Conservation (phyloP, 2,113 vertebrate species). For the Brachypteracias leptosomus region DNA sequence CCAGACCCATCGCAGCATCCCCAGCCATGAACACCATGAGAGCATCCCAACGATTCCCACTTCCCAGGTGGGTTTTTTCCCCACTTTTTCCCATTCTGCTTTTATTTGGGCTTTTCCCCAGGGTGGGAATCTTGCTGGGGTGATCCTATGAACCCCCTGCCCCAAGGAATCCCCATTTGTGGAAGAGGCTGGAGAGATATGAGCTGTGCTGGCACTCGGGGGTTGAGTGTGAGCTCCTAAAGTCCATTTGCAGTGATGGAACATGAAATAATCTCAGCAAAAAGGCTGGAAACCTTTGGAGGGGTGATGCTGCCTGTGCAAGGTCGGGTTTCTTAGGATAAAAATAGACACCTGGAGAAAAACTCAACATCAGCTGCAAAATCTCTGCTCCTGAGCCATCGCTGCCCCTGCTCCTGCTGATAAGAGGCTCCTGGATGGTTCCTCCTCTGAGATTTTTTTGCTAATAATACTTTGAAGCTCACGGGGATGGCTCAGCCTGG, state of each 20-base stretch:
- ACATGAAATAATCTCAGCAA: rapidly evolving
- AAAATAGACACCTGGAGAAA: background rate
- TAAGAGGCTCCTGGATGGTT: background rate
- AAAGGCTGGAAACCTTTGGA: background rate
- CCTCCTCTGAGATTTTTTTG: background rate
- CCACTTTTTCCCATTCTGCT: background rate
- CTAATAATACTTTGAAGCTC: background rate
- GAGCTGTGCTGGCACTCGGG: background rate
- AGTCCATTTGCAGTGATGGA: background rate
- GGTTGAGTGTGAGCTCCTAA: background rate
- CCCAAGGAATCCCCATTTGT: rapidly evolving
- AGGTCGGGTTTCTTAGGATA: background rate
- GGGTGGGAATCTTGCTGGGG: background rate
- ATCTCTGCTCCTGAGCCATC: background rate
- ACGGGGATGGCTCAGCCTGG: background rate
- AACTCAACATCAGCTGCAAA: background rate
- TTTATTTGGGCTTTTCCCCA: background rate
- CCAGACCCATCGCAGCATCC: background rate
- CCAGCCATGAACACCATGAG: rapidly evolving
- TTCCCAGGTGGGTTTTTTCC: background rate
- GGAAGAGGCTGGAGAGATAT: background rate
- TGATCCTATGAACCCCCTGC: too few species aligned
- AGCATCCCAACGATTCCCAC: background rate
- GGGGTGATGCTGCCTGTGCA: background rate
- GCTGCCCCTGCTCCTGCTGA: background rate